Conservation (phyloP, 2,113 vertebrate genomes). For the Bothrops jararaca region DNA sequence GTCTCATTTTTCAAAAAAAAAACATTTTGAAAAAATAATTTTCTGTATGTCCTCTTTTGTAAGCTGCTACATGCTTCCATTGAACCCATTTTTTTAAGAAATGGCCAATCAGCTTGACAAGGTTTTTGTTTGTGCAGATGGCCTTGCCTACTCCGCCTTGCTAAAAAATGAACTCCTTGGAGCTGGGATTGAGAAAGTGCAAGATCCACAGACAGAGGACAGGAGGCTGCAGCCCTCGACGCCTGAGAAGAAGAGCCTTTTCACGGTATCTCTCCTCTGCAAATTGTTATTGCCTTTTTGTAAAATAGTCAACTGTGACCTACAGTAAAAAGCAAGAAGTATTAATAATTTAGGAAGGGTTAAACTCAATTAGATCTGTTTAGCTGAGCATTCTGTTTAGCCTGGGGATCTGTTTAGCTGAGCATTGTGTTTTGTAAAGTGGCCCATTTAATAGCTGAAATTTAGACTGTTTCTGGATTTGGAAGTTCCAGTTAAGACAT, state of each 20-base stretch:
- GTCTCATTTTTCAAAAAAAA: background rate
- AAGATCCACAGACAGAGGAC: slow-evolving; percentile 96
- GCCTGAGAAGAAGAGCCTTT: slow-evolving; percentile 91
- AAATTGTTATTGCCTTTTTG: background rate
- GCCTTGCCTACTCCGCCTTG: slow-evolving; percentile 94
- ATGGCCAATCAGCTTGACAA: background rate
- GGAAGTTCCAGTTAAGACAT: background rate
- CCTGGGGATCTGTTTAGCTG: background rate
- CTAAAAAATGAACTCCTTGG: slow-evolving; percentile 95
- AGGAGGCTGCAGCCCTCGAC: slow-evolving; percentile 90
- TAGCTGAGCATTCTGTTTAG: too few relatives aligned
- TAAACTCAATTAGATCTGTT: background rate
- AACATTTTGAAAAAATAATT: background rate
- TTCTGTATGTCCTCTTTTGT: background rate
- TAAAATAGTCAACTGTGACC: background rate
- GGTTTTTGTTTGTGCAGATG: slow-evolving; percentile 71
- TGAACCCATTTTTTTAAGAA: background rate
- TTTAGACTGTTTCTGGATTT: background rate
- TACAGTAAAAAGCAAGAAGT: background rate
- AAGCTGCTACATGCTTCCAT: background rate
- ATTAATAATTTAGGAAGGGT: background rate
- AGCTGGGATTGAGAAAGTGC: slow-evolving; percentile 95
- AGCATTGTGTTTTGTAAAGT: background rate
- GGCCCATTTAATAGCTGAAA: background rate
- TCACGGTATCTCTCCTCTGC: slow-evolving; percentile 75